Base-by-base conservation (phyloP, 2,113 vertebrate genomes). In the Diphyllodes magnificus region DNA sequence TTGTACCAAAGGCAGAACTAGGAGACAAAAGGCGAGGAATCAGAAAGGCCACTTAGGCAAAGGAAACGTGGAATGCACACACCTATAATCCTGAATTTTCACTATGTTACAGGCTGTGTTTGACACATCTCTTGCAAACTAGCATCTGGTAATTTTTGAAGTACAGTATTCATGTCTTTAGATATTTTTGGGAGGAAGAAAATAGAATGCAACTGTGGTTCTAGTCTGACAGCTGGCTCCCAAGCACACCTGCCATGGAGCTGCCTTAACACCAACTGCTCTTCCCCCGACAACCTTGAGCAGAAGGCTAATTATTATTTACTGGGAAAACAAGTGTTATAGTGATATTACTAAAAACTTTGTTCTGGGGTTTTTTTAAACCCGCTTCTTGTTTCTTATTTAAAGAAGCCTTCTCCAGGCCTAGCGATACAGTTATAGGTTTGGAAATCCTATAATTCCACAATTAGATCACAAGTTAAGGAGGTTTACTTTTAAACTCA, bases 281-380 rank as follows among this genome's bases (percentile, higher is more conserved):
- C 79, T 86, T 94, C 59, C 59, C 50, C 53, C 68, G 76, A 84
- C 53, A 82, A 2, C 40, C 56, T 61, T 35, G 57, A 89, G 81
- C 83, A 75, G 51, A 42, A 91, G 84, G 47, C 47, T 69, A 78
- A 37, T 39, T 66, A 90, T 54, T 56, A 65, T 82, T 94, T 69
- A 61, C 42, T 54, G 18, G 45, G 45, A 82, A 91, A 80, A 27
- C 21, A 47, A 91, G 10, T 30, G 39, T 72, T 70, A n/a, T 17
- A 61, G 84, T 54, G 16, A 19, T 59, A 7, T 27, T 40, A 57
- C 22, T 39, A 75, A 92, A 91, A 80, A 3, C 13, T 65, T 84
- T 5, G 10, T 51, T 47, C 14, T 54, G 13, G 0, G 2, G 2
- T 16, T 16, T 39, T 37, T 28, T 44, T 6, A 8, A 3, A 15